phyloP scores from a whole-genome alignment of 2,797 vertebrate genomes.

The Graptemys geographica region DNA sequence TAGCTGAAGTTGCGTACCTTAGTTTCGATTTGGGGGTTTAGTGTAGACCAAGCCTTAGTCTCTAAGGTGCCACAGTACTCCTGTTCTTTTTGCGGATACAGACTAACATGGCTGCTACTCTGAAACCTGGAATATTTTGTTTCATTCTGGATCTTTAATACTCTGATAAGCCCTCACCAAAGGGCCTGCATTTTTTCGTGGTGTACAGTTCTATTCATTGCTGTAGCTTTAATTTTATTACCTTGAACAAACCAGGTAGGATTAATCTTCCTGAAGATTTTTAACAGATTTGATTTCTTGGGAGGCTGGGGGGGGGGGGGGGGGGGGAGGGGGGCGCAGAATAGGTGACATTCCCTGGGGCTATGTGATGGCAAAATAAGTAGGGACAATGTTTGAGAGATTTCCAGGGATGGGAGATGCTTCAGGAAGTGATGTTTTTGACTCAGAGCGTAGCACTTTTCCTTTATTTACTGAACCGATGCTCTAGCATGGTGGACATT shows the following conservation, averaged over 20 bases:
- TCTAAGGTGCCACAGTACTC: too few relatives aligned
- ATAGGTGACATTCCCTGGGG: background rate
- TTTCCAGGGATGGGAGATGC: background rate
- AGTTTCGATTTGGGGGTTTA: too few relatives aligned
- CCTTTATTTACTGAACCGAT: background rate
- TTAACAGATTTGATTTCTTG: background rate
- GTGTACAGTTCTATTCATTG: background rate
- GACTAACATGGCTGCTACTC: too few relatives aligned
- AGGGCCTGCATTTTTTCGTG: background rate
- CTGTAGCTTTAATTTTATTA: background rate
- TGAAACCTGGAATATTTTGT: background rate
- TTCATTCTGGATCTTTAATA: background rate
- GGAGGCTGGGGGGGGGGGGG: accelerated
- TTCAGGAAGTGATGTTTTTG: accelerated
- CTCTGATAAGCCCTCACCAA: background rate
- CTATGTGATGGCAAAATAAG: background rate
- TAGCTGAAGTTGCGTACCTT: too few relatives aligned
- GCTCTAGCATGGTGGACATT: background rate
- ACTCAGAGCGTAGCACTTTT: background rate
- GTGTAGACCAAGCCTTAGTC: too few relatives aligned
- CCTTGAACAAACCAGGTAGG: background rate
- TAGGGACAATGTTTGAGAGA: background rate
- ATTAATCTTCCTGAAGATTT: background rate
- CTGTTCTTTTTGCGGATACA: too few relatives aligned
- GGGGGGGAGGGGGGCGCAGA: too few relatives aligned